Base-by-base conservation (phyloP, 37 sponge, comb jelly and placozoan species). In the Diacarnus erythraeanus region DNA sequence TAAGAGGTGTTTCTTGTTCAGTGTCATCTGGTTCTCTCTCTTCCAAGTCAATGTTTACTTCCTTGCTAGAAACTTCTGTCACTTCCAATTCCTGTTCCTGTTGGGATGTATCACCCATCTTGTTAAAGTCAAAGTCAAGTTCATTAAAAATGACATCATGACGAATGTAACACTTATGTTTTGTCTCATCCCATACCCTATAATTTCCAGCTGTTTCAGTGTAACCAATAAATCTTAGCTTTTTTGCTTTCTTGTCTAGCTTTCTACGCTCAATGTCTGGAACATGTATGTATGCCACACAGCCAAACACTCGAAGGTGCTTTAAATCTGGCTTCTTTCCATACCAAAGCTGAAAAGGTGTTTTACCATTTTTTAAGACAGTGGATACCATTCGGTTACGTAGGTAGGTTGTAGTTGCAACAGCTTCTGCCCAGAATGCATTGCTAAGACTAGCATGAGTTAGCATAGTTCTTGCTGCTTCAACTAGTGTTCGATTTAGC, bases 351-450 rank as follows among this genome's bases (percentile, higher is more conserved):
- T 80, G 56, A 66, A 74, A 79, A 0, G 83, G 83, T 60, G 89
- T 78, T 37, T 36, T 4, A 2, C 37, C 21, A 3, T 17, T 38
- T 10, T 58, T 26, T 3, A 71, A 15, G 23, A 78, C 80, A 30
- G 74, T 42, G 21, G 79, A 83, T 22, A 58, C 33, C 20, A 71
- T 60, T 25, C 83, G 70, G 44, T 88, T 83, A 18, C 79, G 64
- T 1, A 82, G 39, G 71, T 54, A 83, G 20, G 70, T 79, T 36
- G 83, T 83, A 67, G 83, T 83, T 25, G 56, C 76, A 36, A 82
- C 79, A 38, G 89, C 89, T 78, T 83, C 89, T 43, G 83, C 83
- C 88, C 88, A 87, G 58, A 44, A 88, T 21, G 40, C 23, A 29
- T 82, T 63, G 3, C 54, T 20, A 21, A 88, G 67, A 36, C 83